Conservation (phyloP, 2,888 invertebrate genomes). For the Rotaria socialis region DNA sequence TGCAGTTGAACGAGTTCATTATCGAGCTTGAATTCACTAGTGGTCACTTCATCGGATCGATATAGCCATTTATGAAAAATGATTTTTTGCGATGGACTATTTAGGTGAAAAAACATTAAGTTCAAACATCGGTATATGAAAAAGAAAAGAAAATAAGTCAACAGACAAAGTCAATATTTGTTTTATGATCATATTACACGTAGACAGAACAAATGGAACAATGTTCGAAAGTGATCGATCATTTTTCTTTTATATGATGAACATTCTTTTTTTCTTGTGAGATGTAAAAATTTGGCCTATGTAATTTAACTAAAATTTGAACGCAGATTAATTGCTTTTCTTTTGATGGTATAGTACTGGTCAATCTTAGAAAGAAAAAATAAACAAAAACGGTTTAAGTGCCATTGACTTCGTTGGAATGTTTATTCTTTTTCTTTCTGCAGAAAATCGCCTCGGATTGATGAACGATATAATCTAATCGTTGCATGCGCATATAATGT, state of each 20-base stretch:
- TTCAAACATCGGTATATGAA: background rate
- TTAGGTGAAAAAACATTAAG: background rate
- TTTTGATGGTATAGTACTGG: background rate
- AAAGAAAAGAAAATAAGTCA: slow-evolving; percentile 1
- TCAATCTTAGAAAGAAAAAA: background rate
- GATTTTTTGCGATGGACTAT: background rate
- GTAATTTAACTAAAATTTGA: background rate
- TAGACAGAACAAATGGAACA: background rate
- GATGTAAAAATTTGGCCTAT: background rate
- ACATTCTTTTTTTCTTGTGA: background rate
- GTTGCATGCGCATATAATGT: background rate
- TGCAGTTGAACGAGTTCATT: slow-evolving; percentile 16
- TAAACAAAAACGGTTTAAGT: background rate
- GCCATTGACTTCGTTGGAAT: background rate
- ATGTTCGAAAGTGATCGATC: background rate
- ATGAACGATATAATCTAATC: background rate
- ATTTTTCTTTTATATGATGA: background rate
- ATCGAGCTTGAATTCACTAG: background rate
- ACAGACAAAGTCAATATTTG: slow-evolving; percentile 17
- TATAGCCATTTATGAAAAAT: background rate
- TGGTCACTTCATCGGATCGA: background rate
- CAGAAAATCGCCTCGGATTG: background rate
- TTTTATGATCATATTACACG: background rate
- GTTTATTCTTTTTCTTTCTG: background rate
- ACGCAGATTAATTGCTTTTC: background rate